Base-by-base conservation (phyloP, 2,797 vertebrate genomes). In the Hyperoplus lanceolatus region DNA sequence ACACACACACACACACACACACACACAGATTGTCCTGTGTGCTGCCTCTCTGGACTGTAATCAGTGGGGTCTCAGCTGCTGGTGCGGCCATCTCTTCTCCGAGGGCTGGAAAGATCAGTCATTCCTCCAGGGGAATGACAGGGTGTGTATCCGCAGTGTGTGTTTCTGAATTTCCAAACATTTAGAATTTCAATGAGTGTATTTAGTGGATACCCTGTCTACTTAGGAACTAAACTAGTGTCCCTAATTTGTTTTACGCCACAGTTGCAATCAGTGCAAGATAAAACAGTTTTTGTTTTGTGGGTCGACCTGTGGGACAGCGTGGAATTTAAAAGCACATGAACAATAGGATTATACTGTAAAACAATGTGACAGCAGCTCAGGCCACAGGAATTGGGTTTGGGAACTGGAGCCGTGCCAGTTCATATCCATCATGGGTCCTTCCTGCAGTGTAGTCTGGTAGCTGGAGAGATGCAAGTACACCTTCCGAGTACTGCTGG, bases 31-130 rank as follows among this genome's bases (percentile, higher is more conserved):
- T 59, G 57, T 16, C 57, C 29, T 29, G 29, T 7, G 49, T 79
- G 77, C 83, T 82, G 87, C 79, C 77, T 75, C 83, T 79, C 73
- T 81, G 76, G 75, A 87, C 91, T 86, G 74, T 85, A 90, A 91
- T 93, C 90, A 92, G 72, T 60, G 21, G 65, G 87, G 90, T 84
- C 91, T 90, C 93, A 93, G 91, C 90, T 94, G 92, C 87, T 82
- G 83, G 85, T 84, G 79, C 64, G 84, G 73, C 70, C 85, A 67
- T 79, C 86, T 88, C 68, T 55, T 82, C 86, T 86, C 81, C 50
- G 79, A 88, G 83, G 87, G 73, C 74, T 60, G 64, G 45, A 87
- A 69, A 72, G 83, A 90, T 90, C 88, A 90, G 83, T 86, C 82
- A 81, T 73, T 5, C 74, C 87, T 87, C 60, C 42, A n/a, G 81